Percentiles rank a stretch among this genome's conserved stretches.
phyloP scores from a whole-genome alignment of 2,113 vertebrate species.

The Gila orcuttii region DNA sequence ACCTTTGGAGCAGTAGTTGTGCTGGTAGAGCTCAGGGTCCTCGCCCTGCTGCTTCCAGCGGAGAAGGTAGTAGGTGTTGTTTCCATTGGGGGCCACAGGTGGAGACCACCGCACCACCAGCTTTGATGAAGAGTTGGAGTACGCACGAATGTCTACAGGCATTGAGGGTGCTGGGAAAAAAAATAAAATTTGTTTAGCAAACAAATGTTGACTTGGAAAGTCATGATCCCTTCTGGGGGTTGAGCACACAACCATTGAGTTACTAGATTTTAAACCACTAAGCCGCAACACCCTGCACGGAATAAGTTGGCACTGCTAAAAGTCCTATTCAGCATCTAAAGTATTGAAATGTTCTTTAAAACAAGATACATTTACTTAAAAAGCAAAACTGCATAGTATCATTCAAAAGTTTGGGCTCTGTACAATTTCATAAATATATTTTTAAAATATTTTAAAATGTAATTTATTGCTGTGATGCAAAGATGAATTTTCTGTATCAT shows the following conservation, averaged over 20 bases:
- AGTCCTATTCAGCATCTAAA: no score
- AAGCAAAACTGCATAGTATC: no score
- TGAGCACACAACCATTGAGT: background rate
- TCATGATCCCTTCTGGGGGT: background rate
- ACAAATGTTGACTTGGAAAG: background rate
- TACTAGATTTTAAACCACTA: background rate
- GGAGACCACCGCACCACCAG: slow-evolving; percentile 95
- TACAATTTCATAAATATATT: no score
- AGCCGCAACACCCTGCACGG: background rate
- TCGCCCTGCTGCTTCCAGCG: slow-evolving; percentile 96
- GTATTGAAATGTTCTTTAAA: no score
- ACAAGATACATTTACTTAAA: no score
- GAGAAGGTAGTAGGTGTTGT: slow-evolving; percentile 93
- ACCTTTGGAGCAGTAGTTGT: slow-evolving; percentile 99
- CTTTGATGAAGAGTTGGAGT: slow-evolving; percentile 91
- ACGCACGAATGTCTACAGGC: slow-evolving; percentile 89
- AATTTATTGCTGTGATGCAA: no score
- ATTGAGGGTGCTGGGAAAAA: slow-evolving; percentile 86
- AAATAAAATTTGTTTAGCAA: background rate
- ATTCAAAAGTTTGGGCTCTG: no score
- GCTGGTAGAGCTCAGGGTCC: slow-evolving; percentile 90
- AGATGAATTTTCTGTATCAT: background rate
- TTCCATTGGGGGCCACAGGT: slow-evolving; percentile 89
- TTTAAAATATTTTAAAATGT: no score
- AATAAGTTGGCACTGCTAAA: no score